Base-by-base conservation (phyloP, 2,797 vertebrate species). In the Astyanax mexicanus region DNA sequence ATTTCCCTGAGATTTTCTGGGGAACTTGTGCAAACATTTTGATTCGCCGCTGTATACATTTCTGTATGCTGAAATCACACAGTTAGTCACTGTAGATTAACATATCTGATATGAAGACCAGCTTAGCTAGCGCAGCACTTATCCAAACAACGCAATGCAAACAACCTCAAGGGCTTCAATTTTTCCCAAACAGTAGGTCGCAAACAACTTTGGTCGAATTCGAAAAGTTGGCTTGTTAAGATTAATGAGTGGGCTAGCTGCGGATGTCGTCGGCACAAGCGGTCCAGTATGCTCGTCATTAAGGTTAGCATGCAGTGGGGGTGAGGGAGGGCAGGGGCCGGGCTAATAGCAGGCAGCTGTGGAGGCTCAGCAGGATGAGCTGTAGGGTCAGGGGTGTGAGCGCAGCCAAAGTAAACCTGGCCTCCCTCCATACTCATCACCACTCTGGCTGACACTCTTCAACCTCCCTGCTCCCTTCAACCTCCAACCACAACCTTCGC, bases 341-440 rank as follows among this genome's bases (percentile, higher is more conserved):
- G 60, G 77, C 78, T 91, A 90, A 91, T 88, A 81, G 84, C 84
- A 85, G 79, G 79, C 86, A 90, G 90, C 89, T 89, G 89, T 79
- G 74, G 81, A 79, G 85, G 77, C 81, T 75, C 69, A 83, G 74
- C 81, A 72, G 83, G 73, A 84, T 45, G 86, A 81, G 81, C 86
- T 84, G 69, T 85, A 85, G 86, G 86, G 89, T 88, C 88, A 85
- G 80, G 81, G 72, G 77, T 84, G 81, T 82, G 79, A 87, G 69
- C 52, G 84, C 77, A 81, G 86, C 90, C 88, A 88, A 90, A 91
- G 81, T 87, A 89, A 90, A 91, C 86, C 82, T 91, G 89, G 84
- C 85, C 51, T 19, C 40, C 73, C 65, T 85, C 88, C 86, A 85
- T 79, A 66, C 81, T 83, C 85, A 84, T 87, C 86, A 82, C 70